Conservation (phyloP, 1,140 invertebrate genomes). For the Octopus bimaculoides region DNA sequence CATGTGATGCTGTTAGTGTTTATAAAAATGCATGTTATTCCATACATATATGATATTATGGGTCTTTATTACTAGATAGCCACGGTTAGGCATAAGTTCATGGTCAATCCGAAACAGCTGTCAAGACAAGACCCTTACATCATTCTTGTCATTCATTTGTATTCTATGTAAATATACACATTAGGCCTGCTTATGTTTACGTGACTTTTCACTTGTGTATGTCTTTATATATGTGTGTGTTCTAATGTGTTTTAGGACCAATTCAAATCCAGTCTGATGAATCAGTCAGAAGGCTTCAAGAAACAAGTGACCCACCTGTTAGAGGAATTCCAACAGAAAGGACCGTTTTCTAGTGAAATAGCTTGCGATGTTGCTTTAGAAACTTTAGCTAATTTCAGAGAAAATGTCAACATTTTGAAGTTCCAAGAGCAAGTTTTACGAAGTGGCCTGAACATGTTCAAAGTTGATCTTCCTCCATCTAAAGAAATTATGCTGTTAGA, state of each 20-base stretch:
- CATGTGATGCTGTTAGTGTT: too few relatives aligned
- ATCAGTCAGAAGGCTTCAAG: constrained; percentile 67
- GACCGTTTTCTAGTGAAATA: constrained; percentile 59
- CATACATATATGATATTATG: too few relatives aligned
- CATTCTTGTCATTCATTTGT: not conserved
- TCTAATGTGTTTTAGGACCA: constrained; percentile 58
- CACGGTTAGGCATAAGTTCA: too few relatives aligned
- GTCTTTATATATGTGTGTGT: not conserved
- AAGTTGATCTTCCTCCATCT: constrained; percentile 70
- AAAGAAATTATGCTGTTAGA: constrained; percentile 70
- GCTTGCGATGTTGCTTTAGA: constrained; percentile 63
- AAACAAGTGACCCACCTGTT: constrained; percentile 64
- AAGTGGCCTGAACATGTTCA: constrained; percentile 71
- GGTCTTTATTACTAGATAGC: too few relatives aligned
- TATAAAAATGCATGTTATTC: too few relatives aligned
- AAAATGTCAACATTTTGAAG: constrained; percentile 64
- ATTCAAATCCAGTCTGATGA: constrained; percentile 68
- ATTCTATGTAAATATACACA: constrained; percentile 13
- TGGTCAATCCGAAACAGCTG: too few relatives aligned
- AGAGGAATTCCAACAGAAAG: constrained; percentile 66
- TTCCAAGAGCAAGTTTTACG: constrained; percentile 67
- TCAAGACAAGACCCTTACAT: not conserved
- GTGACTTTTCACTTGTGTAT: not conserved
- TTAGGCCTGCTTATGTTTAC: too few relatives aligned
- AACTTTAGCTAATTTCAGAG: constrained; percentile 64